Evolutionary conservation across 1,140 invertebrate species (phyloP), one percentile per base, ranked within the genome.

Genomic region (Mylabris phalerata): DNA sequence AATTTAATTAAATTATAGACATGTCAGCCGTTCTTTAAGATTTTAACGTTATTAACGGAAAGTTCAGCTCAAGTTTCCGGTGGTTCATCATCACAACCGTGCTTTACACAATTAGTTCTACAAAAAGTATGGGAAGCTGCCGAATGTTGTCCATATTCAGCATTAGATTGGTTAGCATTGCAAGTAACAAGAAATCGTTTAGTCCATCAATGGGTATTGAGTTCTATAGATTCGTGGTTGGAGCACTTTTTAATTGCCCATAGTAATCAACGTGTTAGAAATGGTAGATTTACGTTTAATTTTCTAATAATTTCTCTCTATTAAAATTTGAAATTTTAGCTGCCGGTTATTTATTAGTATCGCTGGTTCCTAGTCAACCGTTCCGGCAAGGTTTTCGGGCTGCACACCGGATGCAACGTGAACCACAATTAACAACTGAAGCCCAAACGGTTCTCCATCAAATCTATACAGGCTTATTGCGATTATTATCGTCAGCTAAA

Each of bases 11-110:
- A 19, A 13, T 72, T 65, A 11, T 71, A 85, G 81, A 79, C 80
- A 10, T 91, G 89, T 65, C 86, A 92, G 57, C 89, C 92, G 25
- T 95, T 95, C 76, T 95, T 95, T 76, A 95, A 95, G 71, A 77
- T 95, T 48, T 77, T 96, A 40, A 90, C 89, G 1, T 69, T 91
- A 59, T 71, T 92, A 48, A 89, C 87, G 9, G 89, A 92, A 71
- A 82, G 85, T 25, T 52, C 63, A 1, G 65, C 58, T 57, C 69
- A 71, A 50, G 65, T 61, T 25, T 81, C 83, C 47, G 84, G 84
- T n/a, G 86, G 84, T 9, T 82, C 87, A 0, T 84, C 86, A 26
- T 91, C 90, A 1, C 75, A 93, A 67, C 91, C 92, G 0, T 89
- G 89, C 68, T 95, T 94, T 76, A 93, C 91, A 0, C 90, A 93